Percentiles rank a stretch among this genome's conserved stretches.
phyloP scores from a whole-genome alignment of 2,888 invertebrate genomes.

The Idaea biselata region DNA sequence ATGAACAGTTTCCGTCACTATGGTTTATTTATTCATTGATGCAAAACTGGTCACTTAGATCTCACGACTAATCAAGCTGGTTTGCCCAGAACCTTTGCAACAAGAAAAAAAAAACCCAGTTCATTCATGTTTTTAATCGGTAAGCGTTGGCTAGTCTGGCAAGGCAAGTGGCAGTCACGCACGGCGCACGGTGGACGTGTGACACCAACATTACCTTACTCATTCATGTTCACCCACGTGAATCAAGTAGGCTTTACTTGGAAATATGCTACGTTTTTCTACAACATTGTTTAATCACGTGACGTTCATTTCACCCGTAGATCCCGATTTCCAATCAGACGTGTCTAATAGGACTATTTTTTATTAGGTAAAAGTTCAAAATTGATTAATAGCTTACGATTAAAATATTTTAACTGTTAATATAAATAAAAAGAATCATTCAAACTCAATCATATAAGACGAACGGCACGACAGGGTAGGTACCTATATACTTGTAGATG shows the following conservation, averaged over 20 bases:
- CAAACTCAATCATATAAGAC: background rate
- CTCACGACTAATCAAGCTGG: too few species aligned
- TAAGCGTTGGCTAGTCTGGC: background rate
- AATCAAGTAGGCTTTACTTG: background rate
- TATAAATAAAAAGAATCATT: conserved; percentile 6
- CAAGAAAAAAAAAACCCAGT: background rate
- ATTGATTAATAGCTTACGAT: too few species aligned
- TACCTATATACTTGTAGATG: too few species aligned
- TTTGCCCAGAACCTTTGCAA: too few species aligned
- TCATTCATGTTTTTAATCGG: conserved; percentile 3
- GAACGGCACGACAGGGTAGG: too few species aligned
- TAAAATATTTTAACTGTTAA: too few species aligned
- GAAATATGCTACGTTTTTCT: background rate
- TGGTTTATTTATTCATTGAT: too few species aligned
- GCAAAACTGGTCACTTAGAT: too few species aligned
- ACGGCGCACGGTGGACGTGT: conserved; percentile 14
- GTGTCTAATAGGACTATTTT: too few species aligned
- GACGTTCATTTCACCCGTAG: background rate
- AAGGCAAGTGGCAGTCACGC: conserved; percentile 11
- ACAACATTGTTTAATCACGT: background rate
- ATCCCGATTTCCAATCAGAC: background rate
- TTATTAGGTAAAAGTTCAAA: too few species aligned
- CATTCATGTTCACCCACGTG: conserved; percentile 15
- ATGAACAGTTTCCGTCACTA: too few species aligned
- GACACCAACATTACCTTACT: conserved; percentile 6